A percentile compares a stretch with the other conserved stretches of the same genome.
Evolutionary conservation across 2,888 invertebrate species (phyloP).

Genomic region (Agonopterix alstromeriana): DNA sequence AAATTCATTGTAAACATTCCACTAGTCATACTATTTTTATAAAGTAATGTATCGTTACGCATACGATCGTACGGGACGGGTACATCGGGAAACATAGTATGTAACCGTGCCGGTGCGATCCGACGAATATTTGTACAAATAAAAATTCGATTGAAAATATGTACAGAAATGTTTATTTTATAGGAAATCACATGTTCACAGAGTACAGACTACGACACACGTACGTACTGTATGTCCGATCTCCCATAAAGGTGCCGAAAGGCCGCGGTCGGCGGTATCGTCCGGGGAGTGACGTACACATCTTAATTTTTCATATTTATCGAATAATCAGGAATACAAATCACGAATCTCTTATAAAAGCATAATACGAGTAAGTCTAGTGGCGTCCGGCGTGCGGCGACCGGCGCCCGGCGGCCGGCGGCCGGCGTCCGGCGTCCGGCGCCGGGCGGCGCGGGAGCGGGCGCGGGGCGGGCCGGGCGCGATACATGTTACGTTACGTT

Average conservation of each 20-base stretch:
- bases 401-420: conserved; percentile 8
- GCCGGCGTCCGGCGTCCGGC: not conserved
- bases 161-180: conserved; percentile 73
- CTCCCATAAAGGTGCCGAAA: conserved; percentile 50
- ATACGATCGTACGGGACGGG: not conserved
- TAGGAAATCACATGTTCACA: conserved; percentile 64
- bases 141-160: conserved; percentile 71
- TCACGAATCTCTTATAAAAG: conserved; percentile 74
- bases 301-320: conserved; percentile 60
- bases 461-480: not conserved
- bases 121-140: conserved; percentile 38
- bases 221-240: conserved; percentile 47
- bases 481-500: conserved; percentile 28
- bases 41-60: conserved; percentile 14
- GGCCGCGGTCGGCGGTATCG: conserved; percentile 49
- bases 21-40: conserved; percentile 48
- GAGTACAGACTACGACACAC: conserved; percentile 45
- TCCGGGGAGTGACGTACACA: conserved; percentile 68
- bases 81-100: not conserved
- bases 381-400: conserved; percentile 16
- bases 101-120: not conserved
- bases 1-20: conserved; percentile 24
- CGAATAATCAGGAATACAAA: conserved; percentile 75
- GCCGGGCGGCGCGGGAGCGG: conserved; percentile 1
- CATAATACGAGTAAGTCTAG: conserved; percentile 69